These are phyloP conservation scores for Potorous gilbertii DNA, from an alignment of 2,797 vertebrate species.

Conservation along the genomic window DNA sequence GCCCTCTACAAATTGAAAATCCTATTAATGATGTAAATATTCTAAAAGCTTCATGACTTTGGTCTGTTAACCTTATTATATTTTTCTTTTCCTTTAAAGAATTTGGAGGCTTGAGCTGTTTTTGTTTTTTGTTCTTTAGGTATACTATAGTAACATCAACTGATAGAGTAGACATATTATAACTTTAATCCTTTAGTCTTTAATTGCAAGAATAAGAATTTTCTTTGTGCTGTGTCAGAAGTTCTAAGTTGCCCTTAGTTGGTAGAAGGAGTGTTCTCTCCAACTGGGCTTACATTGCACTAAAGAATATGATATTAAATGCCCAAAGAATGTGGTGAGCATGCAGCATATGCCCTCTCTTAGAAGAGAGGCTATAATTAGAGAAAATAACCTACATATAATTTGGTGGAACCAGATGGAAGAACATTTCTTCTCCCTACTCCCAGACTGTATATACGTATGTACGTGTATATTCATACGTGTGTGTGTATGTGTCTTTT, in stretches of 20 bases:
- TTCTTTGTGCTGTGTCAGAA: neutral
- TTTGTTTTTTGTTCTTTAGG: neutral
- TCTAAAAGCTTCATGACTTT: neutral
- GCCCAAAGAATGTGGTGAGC: neutral
- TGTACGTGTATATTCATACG: neutral
- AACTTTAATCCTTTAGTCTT: conserved; percentile 7
- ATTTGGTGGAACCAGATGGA: neutral
- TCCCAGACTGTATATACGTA: neutral
- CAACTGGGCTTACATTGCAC: neutral
- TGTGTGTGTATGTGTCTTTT: neutral
- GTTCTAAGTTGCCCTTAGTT: neutral
- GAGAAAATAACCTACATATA: neutral
- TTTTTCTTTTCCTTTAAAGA: conserved; percentile 10
- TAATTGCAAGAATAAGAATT: neutral
- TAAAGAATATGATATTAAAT: neutral
- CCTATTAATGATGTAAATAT: neutral
- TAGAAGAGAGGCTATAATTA: neutral
- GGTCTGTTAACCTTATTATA: neutral
- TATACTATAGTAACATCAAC: neutral
- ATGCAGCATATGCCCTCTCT: neutral
- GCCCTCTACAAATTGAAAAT: neutral
- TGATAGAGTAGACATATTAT: conserved; percentile 1
- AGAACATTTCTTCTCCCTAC: conserved; percentile 12
- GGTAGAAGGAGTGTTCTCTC: neutral
- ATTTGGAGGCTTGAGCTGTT: neutral